Evolutionary conservation across 2,888 invertebrate species (phyloP), one percentile per base, ranked within the genome.

Genomic region (Phyllotreta cruciferae): DNA sequence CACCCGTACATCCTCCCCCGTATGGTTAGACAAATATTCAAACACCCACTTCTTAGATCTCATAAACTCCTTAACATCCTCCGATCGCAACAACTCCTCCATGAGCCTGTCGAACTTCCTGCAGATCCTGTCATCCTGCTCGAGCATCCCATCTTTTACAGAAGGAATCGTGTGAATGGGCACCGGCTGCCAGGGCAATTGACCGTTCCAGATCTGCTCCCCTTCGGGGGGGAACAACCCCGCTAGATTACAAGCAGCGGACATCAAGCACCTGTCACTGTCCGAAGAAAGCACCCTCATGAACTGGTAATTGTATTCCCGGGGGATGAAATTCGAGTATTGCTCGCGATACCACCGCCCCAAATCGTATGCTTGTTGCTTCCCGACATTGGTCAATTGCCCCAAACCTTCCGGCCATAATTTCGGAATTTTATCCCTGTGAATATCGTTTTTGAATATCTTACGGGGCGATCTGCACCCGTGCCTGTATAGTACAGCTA

Each of bases 251-350:
- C 88, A 84, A 74, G 89, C 85, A 0, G 92, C 95, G 65, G 93
- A 93, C 90, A 93, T 93, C 6, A 95, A 80, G 0, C 94, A 93
- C 35, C 96, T 86, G 80, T 95, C 93, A 24, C 89, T 88, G 80
- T 94, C 91, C 0, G 94, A 93, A 54, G 93, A 91, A 56, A 83
- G 80, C 0, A 89, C 80, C 70, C 82, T 82, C 38, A 89, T 81
- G 74, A 87, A 82, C 37, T 83, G 78, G 10, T 76, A 77, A n/a
- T 83, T 81, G 74, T 88, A 90, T 8, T 72, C 74, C 1, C 76
- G 70, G 24, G 82, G 82, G 7, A 88, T 66, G 50, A 89, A 83
- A 71, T 87, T 82, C 47, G 81, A 77, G 79, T 94, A 94, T 14
- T 91, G 85, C 54, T 84, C 78, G 11, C 91, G 82, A 3, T 94